These are phyloP conservation scores for Rhopilema esculentum DNA, from an alignment of 30 jellyfish, hydroid and myxozoan species.

Conservation along the genomic window DNA sequence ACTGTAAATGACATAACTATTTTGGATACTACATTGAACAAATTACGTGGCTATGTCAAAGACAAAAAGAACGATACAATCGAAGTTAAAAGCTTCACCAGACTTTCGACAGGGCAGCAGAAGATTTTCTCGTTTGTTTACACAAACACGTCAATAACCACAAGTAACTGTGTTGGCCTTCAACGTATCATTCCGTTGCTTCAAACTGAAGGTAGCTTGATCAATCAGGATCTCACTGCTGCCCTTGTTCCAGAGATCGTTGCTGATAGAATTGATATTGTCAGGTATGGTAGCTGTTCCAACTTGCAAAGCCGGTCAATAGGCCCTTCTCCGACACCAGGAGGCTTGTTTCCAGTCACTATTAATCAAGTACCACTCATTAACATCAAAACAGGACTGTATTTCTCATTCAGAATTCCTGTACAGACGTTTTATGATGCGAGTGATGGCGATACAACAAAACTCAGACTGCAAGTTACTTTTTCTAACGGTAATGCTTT, in stretches of 20 bases:
- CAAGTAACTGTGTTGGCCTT: conserved; percentile 42
- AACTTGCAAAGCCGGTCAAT: neutral
- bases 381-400: conserved; percentile 44
- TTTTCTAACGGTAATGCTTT: conserved; percentile 24
- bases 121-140: conserved; percentile 58
- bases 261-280: conserved; percentile 49
- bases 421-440: conserved; percentile 78
- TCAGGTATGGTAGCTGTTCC: conserved; percentile 54
- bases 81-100: conserved; percentile 53
- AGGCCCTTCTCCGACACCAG: conserved; percentile 61
- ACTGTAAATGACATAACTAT: conserved; percentile 32
- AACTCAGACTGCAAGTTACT: conserved; percentile 40
- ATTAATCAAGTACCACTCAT: conserved; percentile 19
- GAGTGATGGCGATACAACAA: conserved; percentile 75
- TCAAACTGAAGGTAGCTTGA: conserved; percentile 20
- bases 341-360: conserved; percentile 52
- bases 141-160: conserved; percentile 41
- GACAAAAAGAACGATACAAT: conserved; percentile 25
- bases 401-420: conserved; percentile 57
- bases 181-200: conserved; percentile 25
- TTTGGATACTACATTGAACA: conserved; percentile 11
- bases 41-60: conserved; percentile 54
- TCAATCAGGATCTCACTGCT: conserved; percentile 27
- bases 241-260: conserved; percentile 65
- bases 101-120: conserved; percentile 51